These are phyloP conservation scores for Perizoma flavofasciatum DNA, from an alignment of 2,888 invertebrate species.

Conservation along the genomic window DNA sequence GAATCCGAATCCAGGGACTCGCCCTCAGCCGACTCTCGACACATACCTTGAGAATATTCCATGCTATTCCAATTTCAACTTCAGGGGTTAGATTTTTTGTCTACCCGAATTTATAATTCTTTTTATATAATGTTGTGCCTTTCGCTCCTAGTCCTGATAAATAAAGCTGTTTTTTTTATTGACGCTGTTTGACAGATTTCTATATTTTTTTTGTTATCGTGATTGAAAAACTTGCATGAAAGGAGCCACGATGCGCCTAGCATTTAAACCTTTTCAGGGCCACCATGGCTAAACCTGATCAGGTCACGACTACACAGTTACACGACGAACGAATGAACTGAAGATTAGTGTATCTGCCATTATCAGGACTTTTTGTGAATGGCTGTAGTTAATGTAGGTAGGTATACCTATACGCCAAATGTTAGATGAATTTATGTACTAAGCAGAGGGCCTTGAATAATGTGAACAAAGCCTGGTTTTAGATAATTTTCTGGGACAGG, in stretches of 20 bases:
- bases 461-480: background rate
- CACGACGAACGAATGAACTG: background rate
- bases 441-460: slow-evolving; percentile 13
- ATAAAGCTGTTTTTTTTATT: slow-evolving; percentile 1
- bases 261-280: too few species aligned
- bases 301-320: too few species aligned
- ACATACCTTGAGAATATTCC: slow-evolving; percentile 72
- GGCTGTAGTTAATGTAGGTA: slow-evolving; percentile 20
- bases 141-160: slow-evolving; percentile 15
- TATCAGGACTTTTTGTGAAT: slow-evolving; percentile 13
- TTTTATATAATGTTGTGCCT: slow-evolving; percentile 4
- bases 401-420: slow-evolving; percentile 26
- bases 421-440: slow-evolving; percentile 17
- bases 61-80: slow-evolving; percentile 9
- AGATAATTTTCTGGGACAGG: slow-evolving; percentile 9
- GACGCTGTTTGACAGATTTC: slow-evolving; percentile 1
- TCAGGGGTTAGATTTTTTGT: slow-evolving; percentile 14
- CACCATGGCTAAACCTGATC: too few species aligned
- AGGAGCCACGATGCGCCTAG: too few species aligned
- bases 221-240: background rate
- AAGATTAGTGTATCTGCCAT: slow-evolving; percentile 1
- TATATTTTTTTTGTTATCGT: background rate
- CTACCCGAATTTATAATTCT: slow-evolving; percentile 19
- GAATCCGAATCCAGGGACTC: slow-evolving; percentile 63
- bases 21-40: slow-evolving; percentile 51